A percentile compares a stretch with the other conserved stretches of the same genome.
Evolutionary conservation across 2,888 invertebrate genomes (phyloP).

Genomic region (Idaea aversata): DNA sequence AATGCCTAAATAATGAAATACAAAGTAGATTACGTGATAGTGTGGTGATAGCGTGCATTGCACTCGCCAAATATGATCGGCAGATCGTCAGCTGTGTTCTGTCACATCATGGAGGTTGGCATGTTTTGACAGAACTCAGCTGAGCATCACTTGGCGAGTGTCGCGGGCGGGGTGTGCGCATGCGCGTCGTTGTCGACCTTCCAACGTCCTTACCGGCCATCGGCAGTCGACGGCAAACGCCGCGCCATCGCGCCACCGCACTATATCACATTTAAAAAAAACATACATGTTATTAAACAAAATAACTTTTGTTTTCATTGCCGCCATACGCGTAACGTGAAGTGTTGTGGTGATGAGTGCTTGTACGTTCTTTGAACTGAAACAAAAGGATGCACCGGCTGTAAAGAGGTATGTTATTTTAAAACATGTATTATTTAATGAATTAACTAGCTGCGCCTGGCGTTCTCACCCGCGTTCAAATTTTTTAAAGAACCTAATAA

Average conservation of each 20-base stretch:
- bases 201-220: slow-evolving; percentile 60
- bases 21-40: too few species aligned
- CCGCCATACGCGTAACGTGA: slow-evolving; percentile 35
- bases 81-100: slow-evolving; percentile 14
- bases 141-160: slow-evolving; percentile 10
- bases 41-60: background rate
- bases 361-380: slow-evolving; percentile 7
- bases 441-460: too few species aligned
- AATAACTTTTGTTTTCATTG: slow-evolving; percentile 55
- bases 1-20: too few species aligned
- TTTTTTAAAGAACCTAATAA: too few species aligned
- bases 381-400: background rate
- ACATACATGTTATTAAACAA: slow-evolving; percentile 42
- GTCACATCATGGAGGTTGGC: slow-evolving; percentile 49
- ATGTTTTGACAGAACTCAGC: slow-evolving; percentile 10
- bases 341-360: slow-evolving; percentile 51
- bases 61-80: background rate
- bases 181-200: slow-evolving; percentile 70
- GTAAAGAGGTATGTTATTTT: background rate
- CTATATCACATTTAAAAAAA: slow-evolving; percentile 29
- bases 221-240: slow-evolving; percentile 62
- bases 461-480: too few species aligned
- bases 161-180: slow-evolving; percentile 54
- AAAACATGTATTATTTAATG: slow-evolving; percentile 23
- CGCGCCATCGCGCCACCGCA: slow-evolving; percentile 69